phyloP scores from a whole-genome alignment of 1,140 invertebrate species.

The Drosophila equinoxialis region DNA sequence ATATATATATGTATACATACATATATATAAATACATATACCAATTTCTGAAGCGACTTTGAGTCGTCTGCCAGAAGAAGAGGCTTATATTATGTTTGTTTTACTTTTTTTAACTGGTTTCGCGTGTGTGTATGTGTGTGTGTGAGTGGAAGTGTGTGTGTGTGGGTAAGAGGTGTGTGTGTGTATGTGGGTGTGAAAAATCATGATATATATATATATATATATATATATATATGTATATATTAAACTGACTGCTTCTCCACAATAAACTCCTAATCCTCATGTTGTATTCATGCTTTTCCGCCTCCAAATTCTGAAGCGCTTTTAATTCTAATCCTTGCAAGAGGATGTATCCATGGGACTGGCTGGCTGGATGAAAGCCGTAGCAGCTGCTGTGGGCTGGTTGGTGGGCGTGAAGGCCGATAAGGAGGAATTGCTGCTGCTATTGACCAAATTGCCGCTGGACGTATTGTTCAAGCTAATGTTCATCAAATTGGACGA shows the following conservation, averaged over 20 bases:
- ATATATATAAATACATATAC: slow-evolving; percentile 7
- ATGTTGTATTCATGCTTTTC: background rate
- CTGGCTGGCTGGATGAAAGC: slow-evolving; percentile 86
- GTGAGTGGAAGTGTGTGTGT: slow-evolving; percentile 43
- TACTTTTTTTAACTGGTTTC: slow-evolving; percentile 72
- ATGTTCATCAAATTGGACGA: slow-evolving; percentile 76
- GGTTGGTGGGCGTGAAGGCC: slow-evolving; percentile 79
- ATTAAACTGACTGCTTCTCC: slow-evolving; percentile 9
- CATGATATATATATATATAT: slow-evolving; percentile 29
- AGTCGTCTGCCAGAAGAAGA: slow-evolving; percentile 60
- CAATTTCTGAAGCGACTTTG: slow-evolving; percentile 59
- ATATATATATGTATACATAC: background rate
- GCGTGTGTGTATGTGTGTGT: slow-evolving; percentile 52
- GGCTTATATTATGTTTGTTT: slow-evolving; percentile 55
- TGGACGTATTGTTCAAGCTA: slow-evolving; percentile 78
- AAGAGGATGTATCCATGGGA: slow-evolving; percentile 87
- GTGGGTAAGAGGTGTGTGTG: slow-evolving; percentile 31
- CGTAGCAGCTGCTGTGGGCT: slow-evolving; percentile 56
- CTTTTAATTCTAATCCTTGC: slow-evolving; percentile 68
- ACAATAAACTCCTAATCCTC: background rate
- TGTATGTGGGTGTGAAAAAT: slow-evolving; percentile 40
- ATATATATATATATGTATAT: background rate
- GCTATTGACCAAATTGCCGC: slow-evolving; percentile 66
- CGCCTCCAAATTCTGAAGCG: background rate
- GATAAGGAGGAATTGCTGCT: slow-evolving; percentile 74